Base-by-base conservation (phyloP, 2,113 vertebrate species). In the Marcusenius ussheri region DNA sequence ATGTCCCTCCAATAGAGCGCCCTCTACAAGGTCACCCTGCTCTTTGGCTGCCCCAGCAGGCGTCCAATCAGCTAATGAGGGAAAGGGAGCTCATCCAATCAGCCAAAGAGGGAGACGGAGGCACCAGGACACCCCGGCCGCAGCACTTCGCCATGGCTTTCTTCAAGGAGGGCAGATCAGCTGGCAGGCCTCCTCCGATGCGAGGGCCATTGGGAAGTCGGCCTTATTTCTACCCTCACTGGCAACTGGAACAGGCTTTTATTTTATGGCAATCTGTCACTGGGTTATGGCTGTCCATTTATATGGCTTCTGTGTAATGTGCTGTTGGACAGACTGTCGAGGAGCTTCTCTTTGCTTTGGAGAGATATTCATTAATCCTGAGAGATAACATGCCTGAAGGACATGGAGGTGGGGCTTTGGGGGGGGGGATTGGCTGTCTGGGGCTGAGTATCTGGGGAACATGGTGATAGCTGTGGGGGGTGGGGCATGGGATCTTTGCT, bases 51-150 rank as follows among this genome's bases (percentile, higher is more conserved):
- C 27, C 27, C 70, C 24, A 51, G 8, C 10, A 24, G 35, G 31
- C n/a, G 0, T 19, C 13, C 80, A 51, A 89, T 89, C 80, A 89
- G 42, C 80, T 89, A 89, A 89, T 89, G 74, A 83, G 35, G 27
- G 45, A 51, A 45, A n/a, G 24, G 17, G 58, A 62, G 24, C 58
- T 62, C 13, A 5, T 19, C 13, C 80, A 51, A 89, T 89, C 80
- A 89, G 42, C 80, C 31, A 89, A 89, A 83, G 74, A 83, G 49
- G 46, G 46, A 80, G 9, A 45, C 31, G 24, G 21, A 15, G 24
- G 35, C 87, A 70, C 35, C 51, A 46, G 35, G 27, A 42, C 9
- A 9, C 49, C 27, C 17, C 39, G 24, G 87, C 7, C 51, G 2
- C 87, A 31, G 56, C 24, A n/a, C 47, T 49, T 50, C 15, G 50